These are phyloP conservation scores for Caenorhabditis inopinata DNA, from an alignment of 1,140 invertebrate genomes.

Conservation along the genomic window DNA sequence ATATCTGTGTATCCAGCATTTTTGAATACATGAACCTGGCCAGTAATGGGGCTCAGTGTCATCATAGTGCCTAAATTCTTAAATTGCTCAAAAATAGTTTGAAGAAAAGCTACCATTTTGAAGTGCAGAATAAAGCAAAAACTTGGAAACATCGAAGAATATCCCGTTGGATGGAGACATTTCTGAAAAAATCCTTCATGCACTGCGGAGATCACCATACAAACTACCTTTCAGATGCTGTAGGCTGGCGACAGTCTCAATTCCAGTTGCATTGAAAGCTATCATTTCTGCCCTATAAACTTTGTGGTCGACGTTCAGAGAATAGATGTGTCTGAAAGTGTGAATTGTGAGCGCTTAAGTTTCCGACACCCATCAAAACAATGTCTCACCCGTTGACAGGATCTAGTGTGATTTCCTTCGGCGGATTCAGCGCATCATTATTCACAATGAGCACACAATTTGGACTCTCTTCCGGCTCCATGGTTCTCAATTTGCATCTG, in stretches of 20 bases:
- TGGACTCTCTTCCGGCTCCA: background rate
- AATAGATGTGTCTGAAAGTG: slow-evolving; percentile 9
- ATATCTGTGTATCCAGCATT: background rate
- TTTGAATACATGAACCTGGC: slow-evolving; percentile 1
- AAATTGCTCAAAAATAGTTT: background rate
- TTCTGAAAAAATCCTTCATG: slow-evolving; percentile 9
- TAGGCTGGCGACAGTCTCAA: background rate
- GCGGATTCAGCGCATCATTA: slow-evolving; percentile 23
- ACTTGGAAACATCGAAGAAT: slow-evolving; percentile 19
- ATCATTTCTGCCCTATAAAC: background rate
- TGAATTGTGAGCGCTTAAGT: background rate
- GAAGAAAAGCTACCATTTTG: slow-evolving; percentile 35
- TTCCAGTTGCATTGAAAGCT: background rate
- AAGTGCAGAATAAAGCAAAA: slow-evolving; percentile 1
- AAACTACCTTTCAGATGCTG: background rate
- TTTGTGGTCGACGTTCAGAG: background rate
- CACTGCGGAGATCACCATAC: background rate
- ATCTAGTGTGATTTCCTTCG: slow-evolving; percentile 30
- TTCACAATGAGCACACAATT: slow-evolving; percentile 17
- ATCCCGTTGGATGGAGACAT: slow-evolving; percentile 15
- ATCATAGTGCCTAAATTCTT: background rate
- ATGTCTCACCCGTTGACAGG: slow-evolving; percentile 22
- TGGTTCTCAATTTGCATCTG: background rate
- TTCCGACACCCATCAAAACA: background rate
- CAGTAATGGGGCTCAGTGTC: background rate